Evolutionary conservation across 2,888 invertebrate genomes (phyloP), one percentile per base, ranked within the genome.

Genomic region (Strigamia maritima): DNA sequence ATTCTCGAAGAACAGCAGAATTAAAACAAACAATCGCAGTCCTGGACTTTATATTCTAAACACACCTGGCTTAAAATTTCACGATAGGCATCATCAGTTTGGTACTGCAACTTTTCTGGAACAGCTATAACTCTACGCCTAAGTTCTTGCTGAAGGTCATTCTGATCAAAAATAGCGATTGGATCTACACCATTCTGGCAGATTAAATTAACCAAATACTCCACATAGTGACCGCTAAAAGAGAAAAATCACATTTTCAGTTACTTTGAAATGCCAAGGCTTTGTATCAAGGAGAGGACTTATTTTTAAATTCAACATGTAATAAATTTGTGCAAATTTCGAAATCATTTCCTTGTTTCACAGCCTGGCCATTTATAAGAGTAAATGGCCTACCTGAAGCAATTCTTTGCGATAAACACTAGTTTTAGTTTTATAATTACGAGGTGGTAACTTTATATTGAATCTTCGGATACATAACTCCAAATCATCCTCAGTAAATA

Each of bases 191-290:
- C 88, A 85, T 90, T 87, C 83, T 89, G 87, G 85, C 92, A 91
- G 86, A 94, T 92, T 87, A 92, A 86, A 83, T 90, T 89, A 85
- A 92, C 92, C 86, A 96, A 90, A 89, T 95, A 94, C 89, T 96
- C 95, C 88, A 94, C 89, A 89, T 94, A 95, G 89, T 96, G 95
- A 86, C 89, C 90, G 90, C 95, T 96, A 90, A 83, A 90, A 86
- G 65, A 75, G 7, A n/a, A 77, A 70, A 70, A 75, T 24, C n/a
- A 16, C 16, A 28, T 19, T 16, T 75, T 77, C 19, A 38, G 78
- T 76, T 19, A 6, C 31, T 35, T 16, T 35, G 49, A 26, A 44
- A 24, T 28, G 24, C 24, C n/a, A 78, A 79, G 31, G 75, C 24
- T 28, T 49, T 75, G 76, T 77, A 6, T 26, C 75, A 40, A 22